Evolutionary conservation across 1,140 invertebrate genomes (phyloP).

Genomic region (Thalassaphorura encarpata): DNA sequence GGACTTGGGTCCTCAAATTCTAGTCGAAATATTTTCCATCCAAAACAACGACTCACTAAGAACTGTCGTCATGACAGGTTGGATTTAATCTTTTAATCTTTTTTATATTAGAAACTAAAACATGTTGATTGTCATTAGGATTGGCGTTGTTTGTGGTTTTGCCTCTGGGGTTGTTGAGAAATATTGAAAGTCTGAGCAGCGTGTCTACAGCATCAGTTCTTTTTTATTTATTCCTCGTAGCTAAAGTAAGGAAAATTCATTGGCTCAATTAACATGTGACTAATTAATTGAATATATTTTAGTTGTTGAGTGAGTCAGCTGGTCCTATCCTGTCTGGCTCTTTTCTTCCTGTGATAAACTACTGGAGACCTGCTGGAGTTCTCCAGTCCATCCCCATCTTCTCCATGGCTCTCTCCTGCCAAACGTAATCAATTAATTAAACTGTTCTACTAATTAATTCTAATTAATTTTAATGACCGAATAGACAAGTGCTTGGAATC

Average conservation of each 20-base stretch:
- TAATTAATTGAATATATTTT: too few relatives aligned
- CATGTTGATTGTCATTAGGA: slow-evolving; percentile 29
- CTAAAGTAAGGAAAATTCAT: slow-evolving; percentile 57
- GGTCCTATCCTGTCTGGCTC: slow-evolving; percentile 57
- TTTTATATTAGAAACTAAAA: not conserved
- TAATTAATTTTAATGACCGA: slow-evolving; percentile 33
- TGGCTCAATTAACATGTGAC: not conserved
- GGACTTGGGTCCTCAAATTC: slow-evolving; percentile 82
- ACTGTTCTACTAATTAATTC: not conserved
- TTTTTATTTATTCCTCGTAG: slow-evolving; percentile 79
- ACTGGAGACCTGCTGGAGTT: slow-evolving; percentile 73
- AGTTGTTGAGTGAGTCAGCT: slow-evolving; percentile 33
- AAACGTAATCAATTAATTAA: slow-evolving; percentile 54
- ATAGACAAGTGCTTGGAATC: slow-evolving; percentile 86
- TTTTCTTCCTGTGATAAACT: slow-evolving; percentile 63
- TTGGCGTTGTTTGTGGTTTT: slow-evolving; percentile 76
- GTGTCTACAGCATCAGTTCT: slow-evolving; percentile 79
- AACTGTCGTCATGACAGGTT: slow-evolving; percentile 44
- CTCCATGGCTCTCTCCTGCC: slow-evolving; percentile 88
- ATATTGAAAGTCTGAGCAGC: slow-evolving; percentile 78
- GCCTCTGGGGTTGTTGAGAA: slow-evolving; percentile 78
- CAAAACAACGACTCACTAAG: slow-evolving; percentile 59
- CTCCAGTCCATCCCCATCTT: slow-evolving; percentile 89
- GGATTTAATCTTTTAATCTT: slow-evolving; percentile 1
- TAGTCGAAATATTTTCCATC: slow-evolving; percentile 66